Evolutionary conservation across 2,797 vertebrate species (phyloP), one percentile per base, ranked within the genome.

Genomic region (Helarctos malayanus): DNA sequence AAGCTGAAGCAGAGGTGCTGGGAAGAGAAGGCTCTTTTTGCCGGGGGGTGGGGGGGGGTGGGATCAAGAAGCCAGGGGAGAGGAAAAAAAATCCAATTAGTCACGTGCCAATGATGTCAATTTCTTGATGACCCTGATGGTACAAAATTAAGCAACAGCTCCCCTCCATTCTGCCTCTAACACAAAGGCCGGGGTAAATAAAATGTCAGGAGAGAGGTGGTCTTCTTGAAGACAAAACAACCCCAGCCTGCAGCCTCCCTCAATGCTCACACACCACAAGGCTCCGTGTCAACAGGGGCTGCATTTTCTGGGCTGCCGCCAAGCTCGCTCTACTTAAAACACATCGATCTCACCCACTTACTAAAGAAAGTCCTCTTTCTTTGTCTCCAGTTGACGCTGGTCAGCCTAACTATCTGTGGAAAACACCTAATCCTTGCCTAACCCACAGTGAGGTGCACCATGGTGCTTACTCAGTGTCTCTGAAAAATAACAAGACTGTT

Each of bases 1-100:
- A 75, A 32, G 8, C 3, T 2, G 57, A 85, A 52, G 16, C 18
- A 23, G 69, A 78, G 54, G 15, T 35, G 15, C 15, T 52, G 32
- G 35, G 4, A 92, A 69, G 23, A 68, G 21, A 52, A 47, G 18
- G 25, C 19, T 52, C 54, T 45, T 83, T 68, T 27, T 49, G 29
- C 4, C 14, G 41, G 15, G 1, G 7, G 3, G 1, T 4, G 7
- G 14, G 2, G 2, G 10, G 16, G 8, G 13, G n/a, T n/a, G n/a
- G n/a, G n/a, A 16, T 11, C 71, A 85, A 45, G 19, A 93, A 79
- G 78, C 13, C 27, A 59, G 80, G 32, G 81, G 14, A 32, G n/a
- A 0, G 21, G 2, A 18, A 38, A 41, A 41, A 41, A 41, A 41
- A 41, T 5, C 59, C 45, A 38, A 7, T 32, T 41, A 83, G n/a